These are phyloP conservation scores for Pammene aurita DNA, from an alignment of 2,888 invertebrate genomes.

Conservation along the genomic window DNA sequence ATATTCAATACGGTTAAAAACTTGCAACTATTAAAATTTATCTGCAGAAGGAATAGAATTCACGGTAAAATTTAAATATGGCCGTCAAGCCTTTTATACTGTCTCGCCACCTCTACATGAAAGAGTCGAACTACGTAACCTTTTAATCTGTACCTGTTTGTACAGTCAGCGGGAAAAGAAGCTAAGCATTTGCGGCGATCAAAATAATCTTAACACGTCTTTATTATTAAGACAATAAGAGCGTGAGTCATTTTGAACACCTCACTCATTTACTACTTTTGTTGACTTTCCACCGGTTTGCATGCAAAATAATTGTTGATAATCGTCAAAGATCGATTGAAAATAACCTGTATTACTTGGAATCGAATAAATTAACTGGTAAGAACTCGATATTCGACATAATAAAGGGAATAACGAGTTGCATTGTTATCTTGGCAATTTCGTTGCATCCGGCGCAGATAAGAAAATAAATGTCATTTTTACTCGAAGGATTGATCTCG, in stretches of 20 bases:
- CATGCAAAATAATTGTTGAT: neutral
- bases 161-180: too few relatives aligned
- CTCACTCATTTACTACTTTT: neutral
- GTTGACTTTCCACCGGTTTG: neutral
- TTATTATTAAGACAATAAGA: too few relatives aligned
- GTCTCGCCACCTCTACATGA: neutral
- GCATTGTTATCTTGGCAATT: neutral
- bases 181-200: too few relatives aligned
- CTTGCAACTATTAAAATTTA: too few relatives aligned
- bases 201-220: too few relatives aligned
- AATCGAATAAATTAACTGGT: conserved; percentile 5
- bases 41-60: neutral
- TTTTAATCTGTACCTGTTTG: neutral
- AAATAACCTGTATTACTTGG: neutral
- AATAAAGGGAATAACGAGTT: conserved; percentile 5
- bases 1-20: neutral
- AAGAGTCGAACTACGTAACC: neutral
- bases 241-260: neutral
- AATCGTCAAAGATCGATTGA: too few relatives aligned
- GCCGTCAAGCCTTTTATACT: neutral
- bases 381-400: neutral
- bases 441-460: neutral
- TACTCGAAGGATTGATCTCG: too few relatives aligned
- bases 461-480: too few relatives aligned
- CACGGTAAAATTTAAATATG: neutral